Evolutionary conservation across 2,888 invertebrate species (phyloP), one percentile per base, ranked within the genome.

Genomic region (Leucophenga maculata): DNA sequence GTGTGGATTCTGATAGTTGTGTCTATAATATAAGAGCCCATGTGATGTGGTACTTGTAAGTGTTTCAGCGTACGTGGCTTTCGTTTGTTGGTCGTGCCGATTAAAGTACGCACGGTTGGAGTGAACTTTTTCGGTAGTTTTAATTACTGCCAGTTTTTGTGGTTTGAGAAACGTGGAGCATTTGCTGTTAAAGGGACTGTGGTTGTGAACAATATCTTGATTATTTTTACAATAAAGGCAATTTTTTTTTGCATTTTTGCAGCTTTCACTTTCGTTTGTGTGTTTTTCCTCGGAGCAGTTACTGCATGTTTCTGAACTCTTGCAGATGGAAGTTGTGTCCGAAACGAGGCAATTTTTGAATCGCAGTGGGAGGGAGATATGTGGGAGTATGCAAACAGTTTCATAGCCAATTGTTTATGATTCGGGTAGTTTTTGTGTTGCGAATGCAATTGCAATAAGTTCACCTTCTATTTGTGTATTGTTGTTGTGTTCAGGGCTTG

Each of bases 331-430:
- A n/a, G 69, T 59, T 13, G 70, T 72, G 67, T 13, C 67, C 67
- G 60, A 74, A 71, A 14, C 69, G 14, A 68, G 59, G 44, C 74
- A 70, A 52, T 64, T 70, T 57, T 20, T 70, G 68, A 67, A 70
- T 39, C 69, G 65, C 2, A 72, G 55, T 1, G 70, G 70, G 14
- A 70, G 18, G n/a, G 72, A 59, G n/a, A 26, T 26, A 72, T 67
- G 16, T 70, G 66, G 64, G 22, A 68, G 62, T 9, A 70, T 44
- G 14, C 62, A 39, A 8, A 50, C 52, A 11, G 50, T 67, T 48
- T 65, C 67, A 54, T 65, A 69, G 1, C 69, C 69, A n/a, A 72
- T 65, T 18, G 18, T 46, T 3, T 67, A 4, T 48, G 59, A 44
- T 48, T 54, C 59, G 1, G 60, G 68, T n/a, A 72, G 59, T 16